Evolutionary conservation across 2,113 vertebrate genomes (phyloP).

Genomic region (Glareola pratincola): DNA sequence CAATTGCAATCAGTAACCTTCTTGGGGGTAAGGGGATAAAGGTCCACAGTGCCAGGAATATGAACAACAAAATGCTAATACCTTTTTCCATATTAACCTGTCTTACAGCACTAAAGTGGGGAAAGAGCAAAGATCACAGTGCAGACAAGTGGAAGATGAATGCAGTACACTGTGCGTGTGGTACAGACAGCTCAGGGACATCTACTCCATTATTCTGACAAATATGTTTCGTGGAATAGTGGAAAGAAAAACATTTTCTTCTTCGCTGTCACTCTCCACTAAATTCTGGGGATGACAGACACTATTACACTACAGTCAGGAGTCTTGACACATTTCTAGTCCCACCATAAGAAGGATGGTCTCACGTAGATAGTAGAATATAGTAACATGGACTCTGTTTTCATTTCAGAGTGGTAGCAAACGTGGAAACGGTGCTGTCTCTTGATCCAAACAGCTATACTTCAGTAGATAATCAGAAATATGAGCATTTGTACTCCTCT

Average conservation of each 20-base stretch:
- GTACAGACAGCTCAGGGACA: neutral
- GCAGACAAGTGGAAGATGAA: neutral
- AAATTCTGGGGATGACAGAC: neutral
- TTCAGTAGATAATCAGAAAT: neutral
- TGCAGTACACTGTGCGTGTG: neutral
- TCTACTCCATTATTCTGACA: neutral
- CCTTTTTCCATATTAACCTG: neutral
- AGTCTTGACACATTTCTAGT: neutral
- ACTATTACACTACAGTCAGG: neutral
- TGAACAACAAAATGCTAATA: neutral
- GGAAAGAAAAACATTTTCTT: neutral
- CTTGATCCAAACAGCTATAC: neutral
- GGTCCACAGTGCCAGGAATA: neutral
- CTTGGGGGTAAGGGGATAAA: neutral
- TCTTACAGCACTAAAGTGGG: neutral
- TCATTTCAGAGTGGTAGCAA: neutral
- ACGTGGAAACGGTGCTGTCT: neutral
- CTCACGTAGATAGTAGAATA: neutral
- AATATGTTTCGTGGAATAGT: neutral
- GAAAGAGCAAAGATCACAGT: neutral
- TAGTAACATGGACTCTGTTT: neutral
- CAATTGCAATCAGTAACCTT: neutral
- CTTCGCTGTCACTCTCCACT: neutral
- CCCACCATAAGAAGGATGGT: neutral
- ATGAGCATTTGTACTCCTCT: neutral